These are phyloP conservation scores for Peromyscus maniculatus DNA, from an alignment of 2,113 vertebrate species.

Conservation along the genomic window DNA sequence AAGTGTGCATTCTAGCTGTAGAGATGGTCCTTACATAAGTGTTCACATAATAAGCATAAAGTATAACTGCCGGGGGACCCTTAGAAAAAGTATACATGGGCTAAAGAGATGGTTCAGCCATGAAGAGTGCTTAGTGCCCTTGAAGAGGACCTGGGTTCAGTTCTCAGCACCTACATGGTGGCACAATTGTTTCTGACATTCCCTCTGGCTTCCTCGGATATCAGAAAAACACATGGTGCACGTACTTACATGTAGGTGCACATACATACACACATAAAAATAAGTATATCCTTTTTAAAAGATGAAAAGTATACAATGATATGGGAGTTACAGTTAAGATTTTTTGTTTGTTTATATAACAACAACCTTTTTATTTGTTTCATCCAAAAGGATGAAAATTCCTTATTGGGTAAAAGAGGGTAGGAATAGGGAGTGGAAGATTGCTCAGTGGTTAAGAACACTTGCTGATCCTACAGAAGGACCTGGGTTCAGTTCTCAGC, in stretches of 20 bases:
- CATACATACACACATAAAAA: not conserved
- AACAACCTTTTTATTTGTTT: no score
- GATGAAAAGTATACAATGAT: not conserved
- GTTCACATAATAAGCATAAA: not conserved
- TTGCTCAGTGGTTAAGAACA: not conserved
- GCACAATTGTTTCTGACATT: not conserved
- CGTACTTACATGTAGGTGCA: no score
- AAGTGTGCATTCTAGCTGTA: not conserved
- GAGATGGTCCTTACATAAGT: not conserved
- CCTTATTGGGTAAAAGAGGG: not conserved
- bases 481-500: not conserved
- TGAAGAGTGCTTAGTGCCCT: not conserved
- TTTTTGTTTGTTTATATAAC: not conserved
- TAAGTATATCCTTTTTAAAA: not conserved
- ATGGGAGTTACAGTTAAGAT: not conserved
- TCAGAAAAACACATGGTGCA: not conserved
- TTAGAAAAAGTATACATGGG: not conserved
- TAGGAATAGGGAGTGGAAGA: not conserved
- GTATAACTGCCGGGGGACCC: not conserved
- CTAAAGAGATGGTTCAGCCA: not conserved
- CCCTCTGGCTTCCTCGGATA: not conserved
- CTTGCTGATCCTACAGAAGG: not conserved
- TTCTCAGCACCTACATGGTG: not conserved
- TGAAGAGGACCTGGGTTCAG: not conserved
- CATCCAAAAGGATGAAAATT: not conserved